A percentile compares a stretch with the other conserved stretches of the same genome.
phyloP scores from a whole-genome alignment of 2,797 vertebrate genomes.

The Smutsia gigantea region DNA sequence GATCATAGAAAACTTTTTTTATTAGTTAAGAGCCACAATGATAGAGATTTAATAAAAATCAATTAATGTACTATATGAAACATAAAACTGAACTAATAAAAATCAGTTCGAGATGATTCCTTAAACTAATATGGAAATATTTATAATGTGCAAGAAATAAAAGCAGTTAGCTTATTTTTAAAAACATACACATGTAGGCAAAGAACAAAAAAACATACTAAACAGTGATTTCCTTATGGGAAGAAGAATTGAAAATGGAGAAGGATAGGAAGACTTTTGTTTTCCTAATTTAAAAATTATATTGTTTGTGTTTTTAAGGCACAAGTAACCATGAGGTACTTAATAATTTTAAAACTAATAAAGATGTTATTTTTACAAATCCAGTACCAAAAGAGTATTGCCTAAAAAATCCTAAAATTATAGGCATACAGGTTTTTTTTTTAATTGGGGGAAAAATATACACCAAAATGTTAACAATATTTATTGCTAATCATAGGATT shows the following conservation, averaged over 20 bases:
- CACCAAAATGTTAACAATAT: neutral
- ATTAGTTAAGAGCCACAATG: neutral
- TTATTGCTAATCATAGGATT: neutral
- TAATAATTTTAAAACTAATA: neutral
- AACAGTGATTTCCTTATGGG: neutral
- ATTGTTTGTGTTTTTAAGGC: neutral
- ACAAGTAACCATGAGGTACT: neutral
- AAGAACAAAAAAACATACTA: neutral
- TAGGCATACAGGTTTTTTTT: no score
- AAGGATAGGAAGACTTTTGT: neutral
- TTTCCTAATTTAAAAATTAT: neutral
- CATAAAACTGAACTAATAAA: neutral
- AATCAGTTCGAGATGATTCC: neutral
- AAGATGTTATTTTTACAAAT: neutral
- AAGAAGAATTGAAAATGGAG: neutral
- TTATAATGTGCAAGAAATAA: neutral
- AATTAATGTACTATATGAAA: neutral
- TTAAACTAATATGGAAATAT: conserved; percentile 1
- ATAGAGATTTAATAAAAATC: neutral
- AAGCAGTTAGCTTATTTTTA: neutral
- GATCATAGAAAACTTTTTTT: neutral
- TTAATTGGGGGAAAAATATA: neutral
- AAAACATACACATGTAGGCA: neutral
- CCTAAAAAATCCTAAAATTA: neutral
- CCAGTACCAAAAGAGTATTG: neutral